Base-by-base conservation (phyloP, 2,888 invertebrate genomes). In the Tuta absoluta region DNA sequence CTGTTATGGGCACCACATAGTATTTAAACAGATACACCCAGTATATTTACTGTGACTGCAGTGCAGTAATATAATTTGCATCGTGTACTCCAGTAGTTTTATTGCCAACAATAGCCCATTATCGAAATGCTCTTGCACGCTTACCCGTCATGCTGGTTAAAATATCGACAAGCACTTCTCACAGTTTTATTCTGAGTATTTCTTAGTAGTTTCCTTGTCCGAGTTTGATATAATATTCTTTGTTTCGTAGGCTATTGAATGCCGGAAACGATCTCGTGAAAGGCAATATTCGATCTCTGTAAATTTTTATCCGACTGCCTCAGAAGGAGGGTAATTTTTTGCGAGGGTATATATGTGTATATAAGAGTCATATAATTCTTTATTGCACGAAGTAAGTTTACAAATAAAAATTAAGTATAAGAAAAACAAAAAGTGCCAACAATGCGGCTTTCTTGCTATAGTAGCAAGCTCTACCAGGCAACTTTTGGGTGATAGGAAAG, bases 21-120 rank as follows among this genome's bases (percentile, higher is more conserved):
- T n/a, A n/a, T n/a, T n/a, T n/a, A n/a, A n/a, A n/a, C n/a, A n/a
- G n/a, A n/a, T n/a, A n/a, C n/a, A n/a, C n/a, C n/a, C n/a, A n/a
- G 28, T 5, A 28, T 28, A 28, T 28, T 28, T 73, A 74, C 74
- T 72, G 75, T 72, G 75, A 70, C 5, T 56, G 56, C 17, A 28
- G 14, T 33, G 17, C 17, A 33, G 51, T 85, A 84, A 82, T 81
- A 82, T 81, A 83, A 86, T 86, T 85, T 85, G 80, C 84, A 82
- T 83, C 79, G 81, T 79, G 79, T 77, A 81, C 81, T 68, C 76
- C 78, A 75, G 81, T 81, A 81, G 82, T 85, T 85, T 85, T 84
- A 85, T 84, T 82, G 77, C 82, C 78, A 79, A 82, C 82, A 84
- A 84, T 84, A 82, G 82, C 65, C 81, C 73, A 82, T 86, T 85